Base-by-base conservation (phyloP, 2,797 vertebrate genomes). In the Liparis tanakae region DNA sequence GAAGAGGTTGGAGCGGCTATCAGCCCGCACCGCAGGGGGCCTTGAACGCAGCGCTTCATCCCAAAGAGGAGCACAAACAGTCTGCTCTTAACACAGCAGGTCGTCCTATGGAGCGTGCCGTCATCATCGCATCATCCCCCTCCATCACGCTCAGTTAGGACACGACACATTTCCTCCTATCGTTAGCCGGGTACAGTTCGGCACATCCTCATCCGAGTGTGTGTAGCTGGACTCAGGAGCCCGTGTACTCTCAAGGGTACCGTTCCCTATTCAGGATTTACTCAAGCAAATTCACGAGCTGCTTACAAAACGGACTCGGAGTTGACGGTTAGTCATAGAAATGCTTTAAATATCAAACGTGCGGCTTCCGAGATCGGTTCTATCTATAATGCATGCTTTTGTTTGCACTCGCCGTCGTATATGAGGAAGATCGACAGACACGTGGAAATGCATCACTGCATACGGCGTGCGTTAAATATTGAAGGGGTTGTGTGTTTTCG, bases 321-420 rank as follows among this genome's bases (percentile, higher is more conserved):
- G 34, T 46, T 15, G 30, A 61, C 22, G 72, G 63, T 67, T 85
- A 76, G 82, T 83, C 83, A 88, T 54, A 58, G 1, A 36, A 83
- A 83, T 59, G 63, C 67, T 83, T 82, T 75, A 78, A 82, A 84
- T 72, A 84, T 83, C 74, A 74, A 64, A 72, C 30, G 25, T 69
- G 55, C 60, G 10, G 30, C 54, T 72, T 80, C 76, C 79, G 53
- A 71, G 78, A 87, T 73, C 63, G 82, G 82, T 78, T 30, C 25
- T 63, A 91, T 92, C 81, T 85, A 85, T 89, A 84, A 90, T 91
- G 67, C 74, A 88, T 83, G 74, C n/a, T 60, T 78, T 84, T 82
- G 82, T 87, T 88, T 87, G 86, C 76, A 30, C 64, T 68, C 73
- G 22, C 70, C 71, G 81, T 76, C 63, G 71, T 51, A 79, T 56